phyloP scores from a whole-genome alignment of 2,113 vertebrate species.

The pig (Sus scrofa) region T2T-Sscrofa CM000824.6:202623001-202623500 shows the following conservation, averaged over 20 bases:
- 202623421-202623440: neutral
- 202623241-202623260: neutral
- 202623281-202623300: neutral
- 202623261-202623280: neutral
- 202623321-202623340: neutral
- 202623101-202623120: neutral
- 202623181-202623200: neutral
- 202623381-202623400: neutral
- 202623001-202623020: conserved; percentile 41
- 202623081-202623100: neutral
- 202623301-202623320: neutral
- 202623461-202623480: neutral
- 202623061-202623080: neutral
- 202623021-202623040: neutral
- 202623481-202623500: neutral
- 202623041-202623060: neutral
- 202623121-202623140: neutral
- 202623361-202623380: neutral
- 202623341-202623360: neutral
- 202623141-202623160: neutral
- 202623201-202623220: neutral
- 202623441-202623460: conserved; percentile 1
- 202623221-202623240: neutral
- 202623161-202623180: neutral
- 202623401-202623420: neutral